Base-by-base conservation (phyloP, 1,140 invertebrate species). In the Thrips palmi region DNA sequence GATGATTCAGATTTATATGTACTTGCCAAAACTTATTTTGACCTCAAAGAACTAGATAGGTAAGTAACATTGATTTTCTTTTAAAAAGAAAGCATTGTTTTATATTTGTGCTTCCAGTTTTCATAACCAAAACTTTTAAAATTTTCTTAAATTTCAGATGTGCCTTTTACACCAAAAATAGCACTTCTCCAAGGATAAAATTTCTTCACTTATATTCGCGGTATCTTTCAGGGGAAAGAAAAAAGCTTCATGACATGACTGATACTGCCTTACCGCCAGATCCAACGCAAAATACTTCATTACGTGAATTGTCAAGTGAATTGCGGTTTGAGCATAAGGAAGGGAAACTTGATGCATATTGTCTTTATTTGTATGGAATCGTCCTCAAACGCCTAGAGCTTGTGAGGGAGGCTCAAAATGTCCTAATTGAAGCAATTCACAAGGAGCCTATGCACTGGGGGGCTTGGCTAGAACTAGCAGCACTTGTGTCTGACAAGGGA, bases 391-490 rank as follows among this genome's bases (percentile, higher is more conserved):
- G 87, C 48, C 53, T 96, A 30, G 82, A 89, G 45, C 59, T 93
- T 5, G 62, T 67, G 19, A 68, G 69, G 31, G 65, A 74, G 39
- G 81, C 86, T 0, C 63, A 76, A 19, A 72, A 83, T 44, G 70
- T 83, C 34, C 62, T 97, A 10, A 62, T 83, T 11, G 76, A 84
- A 49, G 68, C 87, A 17, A 68, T 89, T 1, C 65, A 72, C 38
- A 64, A 68, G 19, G 70, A 79, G 44, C 88, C 89, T 8, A 71
- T 85, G 46, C 68, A 89, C 40, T 97, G 92, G 91, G 77, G 82
- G 34, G 76, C 87, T 0, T 97, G 92, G 86, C 60, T 87, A 21
- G 91, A 97, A 58, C 55, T 97, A n/a, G 74, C 84, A 4, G 68
- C 74, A 2, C 58, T 96, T 1, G 77, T 93, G 18, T 75, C 73